Evolutionary conservation across 1,140 invertebrate species (phyloP).

Genomic region (Solenopsis fugax): DNA sequence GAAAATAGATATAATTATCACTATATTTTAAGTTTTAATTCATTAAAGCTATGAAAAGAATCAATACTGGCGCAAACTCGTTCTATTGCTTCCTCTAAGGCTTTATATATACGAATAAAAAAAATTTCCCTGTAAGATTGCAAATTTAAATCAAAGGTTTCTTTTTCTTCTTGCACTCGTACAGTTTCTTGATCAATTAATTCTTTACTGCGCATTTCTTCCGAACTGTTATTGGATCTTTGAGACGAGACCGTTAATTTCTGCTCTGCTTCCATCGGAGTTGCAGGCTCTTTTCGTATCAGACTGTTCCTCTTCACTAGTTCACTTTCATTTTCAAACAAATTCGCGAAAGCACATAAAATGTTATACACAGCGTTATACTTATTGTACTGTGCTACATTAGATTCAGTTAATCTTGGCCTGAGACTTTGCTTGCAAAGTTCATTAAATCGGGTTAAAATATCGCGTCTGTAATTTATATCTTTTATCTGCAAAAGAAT

Average conservation of each 20-base stretch:
- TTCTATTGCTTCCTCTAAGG: constrained; percentile 51
- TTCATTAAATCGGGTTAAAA: constrained; percentile 63
- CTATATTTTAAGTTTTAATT: constrained; percentile 12
- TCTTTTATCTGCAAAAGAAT: constrained; percentile 71
- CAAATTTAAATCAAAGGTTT: background rate
- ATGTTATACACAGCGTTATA: constrained; percentile 62
- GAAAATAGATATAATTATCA: background rate
- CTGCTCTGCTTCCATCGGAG: background rate
- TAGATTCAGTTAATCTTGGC: constrained; percentile 16
- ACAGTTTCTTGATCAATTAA: background rate
- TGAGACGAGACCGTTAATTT: background rate
- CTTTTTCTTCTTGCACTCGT: too few species aligned
- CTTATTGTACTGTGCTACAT: constrained; percentile 5
- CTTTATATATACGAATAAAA: constrained; percentile 69
- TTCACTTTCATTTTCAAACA: constrained; percentile 74
- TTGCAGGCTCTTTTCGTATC: background rate
- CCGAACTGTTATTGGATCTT: background rate
- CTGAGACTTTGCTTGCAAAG: constrained; percentile 68
- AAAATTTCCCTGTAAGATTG: constrained; percentile 68
- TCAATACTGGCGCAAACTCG: constrained; percentile 69
- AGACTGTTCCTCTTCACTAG: background rate
- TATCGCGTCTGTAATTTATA: constrained; percentile 4
- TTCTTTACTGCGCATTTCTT: background rate
- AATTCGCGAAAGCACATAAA: constrained; percentile 72
- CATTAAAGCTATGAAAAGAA: constrained; percentile 66